Percentiles rank a stretch among this genome's conserved stretches.
Evolutionary conservation across 1,140 invertebrate species (phyloP).

Genomic region (Drosophila insularis): DNA sequence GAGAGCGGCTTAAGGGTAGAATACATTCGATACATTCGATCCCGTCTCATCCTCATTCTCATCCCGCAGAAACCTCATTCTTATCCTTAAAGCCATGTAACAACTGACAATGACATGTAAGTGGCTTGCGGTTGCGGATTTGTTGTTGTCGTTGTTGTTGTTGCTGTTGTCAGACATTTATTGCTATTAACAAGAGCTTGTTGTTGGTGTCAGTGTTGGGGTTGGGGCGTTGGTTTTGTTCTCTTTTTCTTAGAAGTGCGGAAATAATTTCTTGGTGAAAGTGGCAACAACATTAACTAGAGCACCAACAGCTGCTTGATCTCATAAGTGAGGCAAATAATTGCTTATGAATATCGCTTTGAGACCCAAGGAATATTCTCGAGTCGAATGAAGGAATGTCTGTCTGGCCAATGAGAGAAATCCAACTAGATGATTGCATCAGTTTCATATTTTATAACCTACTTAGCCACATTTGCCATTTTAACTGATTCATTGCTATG

Average conservation of each 20-base stretch:
- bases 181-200: constrained; percentile 62
- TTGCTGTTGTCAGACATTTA: constrained; percentile 47
- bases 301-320: constrained; percentile 60
- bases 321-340: constrained; percentile 61
- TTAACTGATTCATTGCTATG: background rate
- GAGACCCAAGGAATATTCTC: background rate
- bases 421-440: constrained; percentile 7
- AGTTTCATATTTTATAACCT: background rate
- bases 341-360: constrained; percentile 61
- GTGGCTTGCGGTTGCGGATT: constrained; percentile 59
- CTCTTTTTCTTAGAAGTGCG: constrained; percentile 57
- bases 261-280: constrained; percentile 62
- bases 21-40: constrained; percentile 12
- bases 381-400: background rate
- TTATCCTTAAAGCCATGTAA: constrained; percentile 39
- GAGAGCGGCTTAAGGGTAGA: constrained; percentile 40
- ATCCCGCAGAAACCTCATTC: constrained; percentile 11
- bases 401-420: constrained; percentile 3
- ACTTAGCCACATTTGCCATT: constrained; percentile 5
- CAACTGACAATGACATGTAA: constrained; percentile 59
- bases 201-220: constrained; percentile 13
- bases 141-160: constrained; percentile 38
- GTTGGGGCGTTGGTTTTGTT: background rate
- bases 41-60: background rate
- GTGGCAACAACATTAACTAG: constrained; percentile 22